phyloP scores from a whole-genome alignment of 2,888 invertebrate species.

The Conus canariensis region DNA sequence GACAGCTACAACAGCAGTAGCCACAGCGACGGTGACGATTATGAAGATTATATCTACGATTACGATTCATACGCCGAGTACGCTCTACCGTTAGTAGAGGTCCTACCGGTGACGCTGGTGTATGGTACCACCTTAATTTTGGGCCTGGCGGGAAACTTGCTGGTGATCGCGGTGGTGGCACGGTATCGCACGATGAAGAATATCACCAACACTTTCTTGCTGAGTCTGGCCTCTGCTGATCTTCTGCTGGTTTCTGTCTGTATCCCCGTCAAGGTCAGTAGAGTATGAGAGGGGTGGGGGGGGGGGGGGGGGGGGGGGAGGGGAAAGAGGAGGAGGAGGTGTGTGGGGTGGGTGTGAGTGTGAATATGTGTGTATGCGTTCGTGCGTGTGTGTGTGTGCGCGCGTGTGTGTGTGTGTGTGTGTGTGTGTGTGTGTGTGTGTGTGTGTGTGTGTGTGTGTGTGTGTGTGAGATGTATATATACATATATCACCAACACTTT shows the following conservation, averaged over 20 bases:
- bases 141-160: constrained; percentile 83
- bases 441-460: background rate
- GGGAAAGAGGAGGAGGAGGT: background rate
- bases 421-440: background rate
- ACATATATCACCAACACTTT: too few species aligned
- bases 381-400: background rate
- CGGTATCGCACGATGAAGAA: constrained; percentile 82
- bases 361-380: background rate
- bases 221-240: constrained; percentile 86
- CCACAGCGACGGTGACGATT: background rate
- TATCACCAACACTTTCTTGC: constrained; percentile 85
- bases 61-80: constrained; percentile 76
- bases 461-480: background rate
- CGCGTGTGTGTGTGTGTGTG: background rate
- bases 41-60: constrained; percentile 79
- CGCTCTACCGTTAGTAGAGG: constrained; percentile 79
- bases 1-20: constrained; percentile 8
- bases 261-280: constrained; percentile 86
- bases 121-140: constrained; percentile 84
- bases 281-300: background rate
- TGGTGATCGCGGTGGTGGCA: constrained; percentile 83
- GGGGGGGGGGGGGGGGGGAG: background rate
- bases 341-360: background rate
- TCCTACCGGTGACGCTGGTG: constrained; percentile 82
- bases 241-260: constrained; percentile 85